phyloP scores from a whole-genome alignment of 2,797 vertebrate species.

The Anomalospiza imberbis region DNA sequence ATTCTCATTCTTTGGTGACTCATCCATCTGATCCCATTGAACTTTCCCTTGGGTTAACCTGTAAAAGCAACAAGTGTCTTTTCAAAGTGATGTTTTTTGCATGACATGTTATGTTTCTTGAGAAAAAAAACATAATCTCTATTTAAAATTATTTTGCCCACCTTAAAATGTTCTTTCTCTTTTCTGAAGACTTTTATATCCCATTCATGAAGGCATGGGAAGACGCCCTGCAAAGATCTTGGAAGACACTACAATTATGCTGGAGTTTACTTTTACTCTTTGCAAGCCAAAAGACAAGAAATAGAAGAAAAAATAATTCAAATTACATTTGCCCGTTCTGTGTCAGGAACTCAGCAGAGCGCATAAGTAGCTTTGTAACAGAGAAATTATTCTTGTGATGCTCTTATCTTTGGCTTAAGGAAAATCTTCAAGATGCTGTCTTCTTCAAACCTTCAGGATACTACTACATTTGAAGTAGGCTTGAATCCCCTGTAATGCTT shows the following conservation, averaged over 20 bases:
- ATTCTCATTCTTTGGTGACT: not conserved
- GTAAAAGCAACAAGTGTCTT: not conserved
- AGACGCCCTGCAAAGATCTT: not conserved
- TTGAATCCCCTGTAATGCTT: not conserved
- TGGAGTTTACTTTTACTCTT: not conserved
- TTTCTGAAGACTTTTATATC: not conserved
- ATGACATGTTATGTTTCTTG: not conserved
- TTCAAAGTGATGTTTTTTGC: not conserved
- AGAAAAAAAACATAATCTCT: accelerated
- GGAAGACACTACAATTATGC: not conserved
- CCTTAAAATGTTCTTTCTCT: not conserved
- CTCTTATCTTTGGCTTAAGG: not conserved
- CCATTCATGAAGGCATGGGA: accelerated
- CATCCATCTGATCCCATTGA: not conserved
- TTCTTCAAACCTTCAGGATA: not conserved
- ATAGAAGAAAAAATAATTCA: not conserved
- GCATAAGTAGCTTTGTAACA: not conserved
- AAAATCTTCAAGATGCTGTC: not conserved
- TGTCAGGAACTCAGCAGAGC: not conserved
- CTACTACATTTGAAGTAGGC: not conserved
- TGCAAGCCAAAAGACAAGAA: not conserved
- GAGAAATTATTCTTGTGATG: not conserved
- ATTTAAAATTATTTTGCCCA: not conserved
- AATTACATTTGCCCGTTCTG: not conserved
- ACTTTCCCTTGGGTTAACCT: not conserved